Conservation (phyloP, 2,888 invertebrate species). For the Ptychoptera albimana region DNA sequence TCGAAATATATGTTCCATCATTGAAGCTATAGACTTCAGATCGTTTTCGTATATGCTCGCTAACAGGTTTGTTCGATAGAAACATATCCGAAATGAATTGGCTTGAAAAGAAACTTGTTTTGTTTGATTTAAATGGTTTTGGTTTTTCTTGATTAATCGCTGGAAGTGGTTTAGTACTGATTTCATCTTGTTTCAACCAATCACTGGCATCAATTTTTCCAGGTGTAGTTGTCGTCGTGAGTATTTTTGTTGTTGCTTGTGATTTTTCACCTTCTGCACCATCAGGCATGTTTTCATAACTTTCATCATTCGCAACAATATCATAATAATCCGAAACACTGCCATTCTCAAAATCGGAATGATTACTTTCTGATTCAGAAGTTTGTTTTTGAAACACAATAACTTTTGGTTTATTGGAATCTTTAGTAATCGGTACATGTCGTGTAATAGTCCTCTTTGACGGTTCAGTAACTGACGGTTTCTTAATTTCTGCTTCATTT, state of each 20-base stretch:
- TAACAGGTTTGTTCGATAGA: constrained; percentile 20
- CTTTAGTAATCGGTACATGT: constrained; percentile 47
- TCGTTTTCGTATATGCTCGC: constrained; percentile 10
- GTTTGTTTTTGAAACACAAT: constrained; percentile 35
- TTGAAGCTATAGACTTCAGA: constrained; percentile 16
- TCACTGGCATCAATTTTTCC: too few relatives aligned
- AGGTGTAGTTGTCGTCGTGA: not conserved
- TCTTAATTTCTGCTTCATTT: constrained; percentile 12
- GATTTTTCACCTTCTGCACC: constrained; percentile 13
- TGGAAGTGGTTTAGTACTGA: not conserved
- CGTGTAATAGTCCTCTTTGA: constrained; percentile 33
- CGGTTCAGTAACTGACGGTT: constrained; percentile 16
- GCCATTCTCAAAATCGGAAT: constrained; percentile 39
- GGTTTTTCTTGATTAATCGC: constrained; percentile 1
- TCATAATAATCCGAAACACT: constrained; percentile 28
- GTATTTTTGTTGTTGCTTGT: constrained; percentile 5
- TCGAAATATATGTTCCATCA: constrained; percentile 30
- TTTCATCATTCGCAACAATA: constrained; percentile 22
- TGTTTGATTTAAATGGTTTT: not conserved
- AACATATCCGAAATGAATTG: constrained; percentile 31
- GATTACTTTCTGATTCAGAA: constrained; percentile 40
- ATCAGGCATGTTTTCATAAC: constrained; percentile 27
- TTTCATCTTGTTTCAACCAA: too few relatives aligned
- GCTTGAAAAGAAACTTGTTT: constrained; percentile 13
- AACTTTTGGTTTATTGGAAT: constrained; percentile 48